phyloP scores from a whole-genome alignment of 2,113 vertebrate species.

The Phoxinus phoxinus region DNA sequence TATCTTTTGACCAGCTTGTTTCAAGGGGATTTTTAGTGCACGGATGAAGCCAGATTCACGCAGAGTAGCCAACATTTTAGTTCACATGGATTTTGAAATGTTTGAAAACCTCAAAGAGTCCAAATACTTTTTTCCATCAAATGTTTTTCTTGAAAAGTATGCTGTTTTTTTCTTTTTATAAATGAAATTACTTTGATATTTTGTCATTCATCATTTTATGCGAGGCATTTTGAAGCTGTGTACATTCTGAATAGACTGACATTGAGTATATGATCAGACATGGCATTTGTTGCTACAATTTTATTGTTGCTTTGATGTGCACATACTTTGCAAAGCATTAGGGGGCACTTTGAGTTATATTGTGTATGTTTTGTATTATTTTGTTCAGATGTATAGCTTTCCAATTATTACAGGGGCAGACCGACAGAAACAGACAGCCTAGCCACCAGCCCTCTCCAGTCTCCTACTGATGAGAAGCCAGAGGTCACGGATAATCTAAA shows the following conservation, averaged over 20 bases:
- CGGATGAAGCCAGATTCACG: background rate
- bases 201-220: background rate
- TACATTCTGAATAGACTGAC: background rate
- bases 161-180: no score
- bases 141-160: no score
- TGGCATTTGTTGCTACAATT: background rate
- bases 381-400: background rate
- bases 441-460: constrained; percentile 71
- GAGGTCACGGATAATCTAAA: constrained; percentile 94
- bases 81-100: background rate
- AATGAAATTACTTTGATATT: background rate
- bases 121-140: background rate
- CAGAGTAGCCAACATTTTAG: background rate
- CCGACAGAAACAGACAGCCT: constrained; percentile 74
- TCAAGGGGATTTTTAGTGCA: background rate
- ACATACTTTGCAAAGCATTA: constrained; percentile 10
- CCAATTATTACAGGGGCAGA: constrained; percentile 74
- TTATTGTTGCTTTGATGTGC: background rate
- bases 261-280: background rate
- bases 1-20: background rate
- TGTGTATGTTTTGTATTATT: background rate
- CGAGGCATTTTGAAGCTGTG: background rate
- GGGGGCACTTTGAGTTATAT: background rate
- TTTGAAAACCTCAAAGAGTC: background rate
- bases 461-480: constrained; percentile 76